Conservation (phyloP, 2,888 invertebrate genomes). For the Chrysodeixis includens region DNA sequence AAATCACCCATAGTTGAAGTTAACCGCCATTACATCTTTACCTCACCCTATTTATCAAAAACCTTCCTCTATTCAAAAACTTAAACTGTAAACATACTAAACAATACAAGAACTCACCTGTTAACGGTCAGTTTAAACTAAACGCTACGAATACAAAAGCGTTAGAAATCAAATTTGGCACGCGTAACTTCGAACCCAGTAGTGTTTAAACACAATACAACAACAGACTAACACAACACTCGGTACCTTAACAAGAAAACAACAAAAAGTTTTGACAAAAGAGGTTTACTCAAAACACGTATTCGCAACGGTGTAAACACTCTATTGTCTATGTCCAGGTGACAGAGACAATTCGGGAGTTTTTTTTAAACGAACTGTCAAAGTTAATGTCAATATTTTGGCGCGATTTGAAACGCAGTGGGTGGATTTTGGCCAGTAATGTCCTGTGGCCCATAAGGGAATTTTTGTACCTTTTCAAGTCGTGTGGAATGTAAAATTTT, state of each 20-base stretch:
- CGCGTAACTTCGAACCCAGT: slow-evolving; percentile 63
- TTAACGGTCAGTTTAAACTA: not conserved
- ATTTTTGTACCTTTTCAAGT: slow-evolving; percentile 41
- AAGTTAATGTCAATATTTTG: slow-evolving; percentile 82
- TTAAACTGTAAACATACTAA: not conserved
- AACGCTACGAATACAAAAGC: slow-evolving; percentile 5
- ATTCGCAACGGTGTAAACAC: slow-evolving; percentile 75
- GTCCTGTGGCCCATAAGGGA: slow-evolving; percentile 41
- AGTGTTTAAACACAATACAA: slow-evolving; percentile 58
- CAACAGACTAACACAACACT: slow-evolving; percentile 42
- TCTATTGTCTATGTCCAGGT: slow-evolving; percentile 67
- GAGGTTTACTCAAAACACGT: slow-evolving; percentile 61
- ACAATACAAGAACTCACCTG: not conserved
- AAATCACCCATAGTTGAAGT: too few species aligned
- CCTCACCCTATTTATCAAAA: too few species aligned
- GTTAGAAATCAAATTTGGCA: slow-evolving; percentile 52
- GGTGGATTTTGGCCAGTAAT: slow-evolving; percentile 59
- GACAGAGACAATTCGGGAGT: slow-evolving; percentile 70
- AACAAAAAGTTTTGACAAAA: slow-evolving; percentile 49
- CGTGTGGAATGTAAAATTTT: slow-evolving; percentile 28
- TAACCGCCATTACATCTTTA: too few species aligned
- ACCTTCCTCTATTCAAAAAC: too few species aligned
- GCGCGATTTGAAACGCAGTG: slow-evolving; percentile 86
- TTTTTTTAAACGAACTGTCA: slow-evolving; percentile 71
- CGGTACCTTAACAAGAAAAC: slow-evolving; percentile 35